Evolutionary conservation across 1,140 invertebrate genomes (phyloP).

Genomic region (Bactericera cockerelli): DNA sequence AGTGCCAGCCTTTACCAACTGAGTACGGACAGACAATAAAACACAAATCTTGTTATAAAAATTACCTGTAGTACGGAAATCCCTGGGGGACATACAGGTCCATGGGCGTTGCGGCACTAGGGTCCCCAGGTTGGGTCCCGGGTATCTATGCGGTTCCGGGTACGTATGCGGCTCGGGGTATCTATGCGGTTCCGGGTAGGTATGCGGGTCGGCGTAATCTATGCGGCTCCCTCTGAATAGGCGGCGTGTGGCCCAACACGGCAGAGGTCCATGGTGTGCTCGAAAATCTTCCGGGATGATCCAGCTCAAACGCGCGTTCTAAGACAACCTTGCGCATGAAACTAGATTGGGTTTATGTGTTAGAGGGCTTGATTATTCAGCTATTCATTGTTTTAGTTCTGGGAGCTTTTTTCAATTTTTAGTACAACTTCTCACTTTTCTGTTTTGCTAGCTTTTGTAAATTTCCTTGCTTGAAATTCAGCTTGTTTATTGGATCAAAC

Average conservation of each 20-base stretch:
- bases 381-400: no score
- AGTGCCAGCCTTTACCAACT: no score
- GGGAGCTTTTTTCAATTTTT: no score
- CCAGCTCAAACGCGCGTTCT: slow-evolving; percentile 34
- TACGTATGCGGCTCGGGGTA: slow-evolving; percentile 24
- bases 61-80: slow-evolving; percentile 76
- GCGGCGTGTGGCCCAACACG: slow-evolving; percentile 39
- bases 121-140: slow-evolving; percentile 27
- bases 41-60: no score
- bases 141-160: slow-evolving; percentile 13
- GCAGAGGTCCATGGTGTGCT: slow-evolving; percentile 47
- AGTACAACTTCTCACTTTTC: no score
- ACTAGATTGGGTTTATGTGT: no score
- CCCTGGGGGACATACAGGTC: slow-evolving; percentile 73
- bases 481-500: no score
- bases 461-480: no score
- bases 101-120: slow-evolving; percentile 56
- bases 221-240: no score
- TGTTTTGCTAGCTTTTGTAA: no score
- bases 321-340: slow-evolving; percentile 16
- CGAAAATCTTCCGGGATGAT: slow-evolving; percentile 48
- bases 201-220: background rate
- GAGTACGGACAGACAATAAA: no score
- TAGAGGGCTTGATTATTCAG: no score
- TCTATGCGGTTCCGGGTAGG: slow-evolving; percentile 26